Evolutionary conservation across 1,140 invertebrate genomes (phyloP), one percentile per base, ranked within the genome.

Genomic region (Drosophila seguyi): DNA sequence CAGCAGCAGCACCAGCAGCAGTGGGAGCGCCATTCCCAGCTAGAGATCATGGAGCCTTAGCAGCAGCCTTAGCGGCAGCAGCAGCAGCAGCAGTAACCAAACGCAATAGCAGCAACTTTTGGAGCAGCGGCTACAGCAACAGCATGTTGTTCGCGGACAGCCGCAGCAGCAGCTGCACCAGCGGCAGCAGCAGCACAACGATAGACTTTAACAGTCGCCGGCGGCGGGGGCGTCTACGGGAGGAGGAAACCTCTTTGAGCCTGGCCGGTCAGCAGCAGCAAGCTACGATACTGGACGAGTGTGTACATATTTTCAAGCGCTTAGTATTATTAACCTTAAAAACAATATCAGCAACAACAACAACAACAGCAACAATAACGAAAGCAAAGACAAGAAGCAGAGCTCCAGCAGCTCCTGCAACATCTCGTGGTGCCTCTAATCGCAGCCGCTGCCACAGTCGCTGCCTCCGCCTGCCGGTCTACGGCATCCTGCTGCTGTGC

Each of bases 161-260:
- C 60, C 10, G 8, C 29, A 74, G 62, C 62, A 69, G 22, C 16
- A 57, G 66, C 60, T 20, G n/a, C 61, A 66, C 56, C 68, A 62
- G 27, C 14, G 47, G 66, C 59, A 60, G 47, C 58, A 61, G 41
- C 69, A 79, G 74, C 75, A 88, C 83, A 88, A 87, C 91, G 82
- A 92, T 91, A 92, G 91, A 92, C 90, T 92, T 92, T 62, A 92
- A 92, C 58, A 92, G 91, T 84, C 87, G 91, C 53, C 77, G 91
- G n/a, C 69, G 91, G 38, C 85, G 91, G 66, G 91, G 91, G 10
- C 91, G 91, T 20, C 91, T 92, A 92, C 91, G 91, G 52, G 52
- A 36, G 31, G 31, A 75, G 45, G 13, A 39, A 11, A n/a, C 29
- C 61, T 39, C 66, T 22, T 38, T 44, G 42, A 48, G 25, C 31